Evolutionary conservation across 2,888 invertebrate species (phyloP), one percentile per base, ranked within the genome.

Genomic region (Dynastes grantii): DNA sequence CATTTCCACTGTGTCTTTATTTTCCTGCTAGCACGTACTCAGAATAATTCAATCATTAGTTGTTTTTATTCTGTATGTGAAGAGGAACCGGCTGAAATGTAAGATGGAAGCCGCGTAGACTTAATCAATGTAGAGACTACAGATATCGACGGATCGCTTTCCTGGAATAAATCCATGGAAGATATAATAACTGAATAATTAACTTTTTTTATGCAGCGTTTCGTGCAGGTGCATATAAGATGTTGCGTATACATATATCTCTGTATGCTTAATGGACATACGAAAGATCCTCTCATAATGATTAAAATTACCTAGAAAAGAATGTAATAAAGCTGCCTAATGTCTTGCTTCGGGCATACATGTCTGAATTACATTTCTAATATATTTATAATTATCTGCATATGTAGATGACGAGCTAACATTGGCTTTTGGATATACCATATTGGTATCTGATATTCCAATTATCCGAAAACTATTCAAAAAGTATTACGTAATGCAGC

Each of bases 111-210:
- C 16, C n/a, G 63, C 37, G 27, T 63, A 6, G 1, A 67, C 37
- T 27, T 45, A 67, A 67, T 40, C 67, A 49, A 27, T 22, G 45
- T 27, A n/a, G 32, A 67, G 16, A 67, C 16, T 45, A 45, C 40
- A 40, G 45, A 67, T 9, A 51, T 53, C 70, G 51, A 51, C 51
- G 27, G 51, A 53, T n/a, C n/a, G 37, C 58, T 16, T 37, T 73
- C 22, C 9, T 58, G 2, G 40, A 58, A 73, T 37, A 4, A 40
- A 16, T 58, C 11, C n/a, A 22, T 73, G 22, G 22, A 73, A 73
- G 45, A 58, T 22, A 58, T 58, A 58, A 68, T 49, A 37, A 9
- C 37, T 37, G 16, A 71, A 58, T 73, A 73, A 73, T 61, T 73
- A 40, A 40, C 40, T 40, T 58, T 73, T 73, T 73, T 73, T 51